Percentiles rank a stretch among this genome's conserved stretches.
These are phyloP conservation scores for Pseudomyrmex sp. DNA, from an alignment of 1,140 invertebrate species.

Conservation along the genomic window DNA sequence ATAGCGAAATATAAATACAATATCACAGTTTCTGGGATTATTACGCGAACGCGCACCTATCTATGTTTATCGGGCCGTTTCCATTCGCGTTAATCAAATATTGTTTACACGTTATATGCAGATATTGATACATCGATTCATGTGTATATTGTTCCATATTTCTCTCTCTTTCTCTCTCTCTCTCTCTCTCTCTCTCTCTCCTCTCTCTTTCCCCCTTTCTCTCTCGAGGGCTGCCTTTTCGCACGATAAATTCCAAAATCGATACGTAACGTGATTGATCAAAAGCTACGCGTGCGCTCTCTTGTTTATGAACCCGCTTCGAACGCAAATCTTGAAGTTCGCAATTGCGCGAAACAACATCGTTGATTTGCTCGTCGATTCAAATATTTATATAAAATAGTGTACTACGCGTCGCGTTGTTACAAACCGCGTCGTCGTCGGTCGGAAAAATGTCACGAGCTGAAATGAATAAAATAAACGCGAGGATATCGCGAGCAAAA, in stretches of 20 bases:
- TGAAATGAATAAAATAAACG: constrained; percentile 48
- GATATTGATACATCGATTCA: constrained; percentile 43
- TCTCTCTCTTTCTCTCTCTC: background rate
- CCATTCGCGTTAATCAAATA: constrained; percentile 59
- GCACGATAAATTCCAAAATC: constrained; percentile 35
- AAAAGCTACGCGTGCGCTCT: constrained; percentile 20
- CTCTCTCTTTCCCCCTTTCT: too few species aligned
- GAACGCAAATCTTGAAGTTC: constrained; percentile 30
- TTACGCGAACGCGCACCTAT: constrained; percentile 47
- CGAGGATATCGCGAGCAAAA: constrained; percentile 28
- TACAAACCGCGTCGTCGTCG: background rate
- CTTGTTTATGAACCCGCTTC: constrained; percentile 2
- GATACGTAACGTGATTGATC: constrained; percentile 19
- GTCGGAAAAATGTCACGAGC: background rate
- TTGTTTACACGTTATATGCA: constrained; percentile 49
- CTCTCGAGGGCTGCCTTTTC: background rate
- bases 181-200: background rate
- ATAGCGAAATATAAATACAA: constrained; percentile 62
- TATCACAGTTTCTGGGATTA: constrained; percentile 52
- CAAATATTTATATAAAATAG: constrained; percentile 37
- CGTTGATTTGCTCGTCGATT: constrained; percentile 23
- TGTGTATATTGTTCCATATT: constrained; percentile 42
- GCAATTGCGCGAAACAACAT: constrained; percentile 20
- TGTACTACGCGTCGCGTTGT: background rate
- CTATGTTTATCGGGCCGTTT: constrained; percentile 50